phyloP scores from a whole-genome alignment of 2,113 vertebrate genomes.

The Vulpes ferrilata region DNA sequence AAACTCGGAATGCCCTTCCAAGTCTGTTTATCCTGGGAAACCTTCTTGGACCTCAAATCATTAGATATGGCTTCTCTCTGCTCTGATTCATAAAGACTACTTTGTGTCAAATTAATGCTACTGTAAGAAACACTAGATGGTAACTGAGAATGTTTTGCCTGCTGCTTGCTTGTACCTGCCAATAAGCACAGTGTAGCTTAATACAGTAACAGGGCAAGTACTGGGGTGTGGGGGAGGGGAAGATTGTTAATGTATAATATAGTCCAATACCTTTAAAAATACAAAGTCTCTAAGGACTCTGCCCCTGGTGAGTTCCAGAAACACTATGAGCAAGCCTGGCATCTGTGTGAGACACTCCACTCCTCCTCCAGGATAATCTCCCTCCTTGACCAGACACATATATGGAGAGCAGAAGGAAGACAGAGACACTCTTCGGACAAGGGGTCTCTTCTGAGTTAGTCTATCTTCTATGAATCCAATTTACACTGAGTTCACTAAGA shows the following conservation, averaged over 20 bases:
- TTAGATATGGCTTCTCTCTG: background rate
- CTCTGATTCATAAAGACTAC: background rate
- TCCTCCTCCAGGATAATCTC: background rate
- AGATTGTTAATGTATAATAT: conserved; percentile 10
- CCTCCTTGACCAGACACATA: background rate
- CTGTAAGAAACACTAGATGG: background rate
- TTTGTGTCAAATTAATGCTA: background rate
- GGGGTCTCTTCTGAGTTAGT: background rate
- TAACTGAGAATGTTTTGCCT: background rate
- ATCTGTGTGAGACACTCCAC: background rate
- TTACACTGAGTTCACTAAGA: background rate
- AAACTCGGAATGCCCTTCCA: background rate
- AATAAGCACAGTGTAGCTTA: background rate
- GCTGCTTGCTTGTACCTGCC: background rate
- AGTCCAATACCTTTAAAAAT: conserved; percentile 7
- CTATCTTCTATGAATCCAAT: background rate
- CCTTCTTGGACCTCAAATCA: background rate
- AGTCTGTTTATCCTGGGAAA: background rate
- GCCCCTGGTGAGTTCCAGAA: background rate
- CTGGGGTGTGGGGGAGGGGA: background rate
- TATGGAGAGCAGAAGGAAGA: background rate
- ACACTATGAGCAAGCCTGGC: background rate
- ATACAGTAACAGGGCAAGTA: background rate
- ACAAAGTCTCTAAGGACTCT: conserved; percentile 10
- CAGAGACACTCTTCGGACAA: background rate